Conservation (phyloP, 2,113 vertebrate species). For the Turnix velox region DNA sequence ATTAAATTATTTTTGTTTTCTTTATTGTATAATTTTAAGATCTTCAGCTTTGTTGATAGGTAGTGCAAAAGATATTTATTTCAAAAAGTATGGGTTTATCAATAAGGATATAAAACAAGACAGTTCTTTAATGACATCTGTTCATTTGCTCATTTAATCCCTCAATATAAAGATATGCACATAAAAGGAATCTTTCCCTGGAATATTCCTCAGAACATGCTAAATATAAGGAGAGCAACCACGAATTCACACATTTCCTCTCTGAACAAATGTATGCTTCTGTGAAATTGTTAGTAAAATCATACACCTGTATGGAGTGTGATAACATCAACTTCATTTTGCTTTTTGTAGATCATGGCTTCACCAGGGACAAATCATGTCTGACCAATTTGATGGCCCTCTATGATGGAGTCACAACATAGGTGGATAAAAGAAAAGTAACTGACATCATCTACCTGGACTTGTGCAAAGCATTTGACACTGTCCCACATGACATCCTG, state of each 20-base stretch:
- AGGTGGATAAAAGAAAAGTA: no score
- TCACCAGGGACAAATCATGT: no score
- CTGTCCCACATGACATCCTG: no score
- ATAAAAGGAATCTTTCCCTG: neutral
- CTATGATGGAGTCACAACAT: no score
- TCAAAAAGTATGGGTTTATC: neutral
- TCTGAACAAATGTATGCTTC: neutral
- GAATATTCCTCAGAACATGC: neutral
- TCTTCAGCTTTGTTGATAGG: neutral
- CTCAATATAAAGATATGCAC: neutral
- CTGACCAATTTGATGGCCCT: no score
- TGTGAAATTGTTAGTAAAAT: neutral
- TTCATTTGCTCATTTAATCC: neutral
- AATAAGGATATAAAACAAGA: neutral
- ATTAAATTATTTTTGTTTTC: neutral
- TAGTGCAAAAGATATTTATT: neutral
- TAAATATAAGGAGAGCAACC: neutral
- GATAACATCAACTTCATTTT: rapidly evolving
- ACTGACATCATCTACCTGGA: no score
- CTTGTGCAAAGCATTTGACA: no score
- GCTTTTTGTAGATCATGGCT: neutral
- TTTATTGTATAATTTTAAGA: neutral
- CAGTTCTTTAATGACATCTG: neutral
- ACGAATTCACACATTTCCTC: neutral
- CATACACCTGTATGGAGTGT: neutral